phyloP scores from a whole-genome alignment of 2,113 vertebrate species.

The Seriola dumerili region DNA sequence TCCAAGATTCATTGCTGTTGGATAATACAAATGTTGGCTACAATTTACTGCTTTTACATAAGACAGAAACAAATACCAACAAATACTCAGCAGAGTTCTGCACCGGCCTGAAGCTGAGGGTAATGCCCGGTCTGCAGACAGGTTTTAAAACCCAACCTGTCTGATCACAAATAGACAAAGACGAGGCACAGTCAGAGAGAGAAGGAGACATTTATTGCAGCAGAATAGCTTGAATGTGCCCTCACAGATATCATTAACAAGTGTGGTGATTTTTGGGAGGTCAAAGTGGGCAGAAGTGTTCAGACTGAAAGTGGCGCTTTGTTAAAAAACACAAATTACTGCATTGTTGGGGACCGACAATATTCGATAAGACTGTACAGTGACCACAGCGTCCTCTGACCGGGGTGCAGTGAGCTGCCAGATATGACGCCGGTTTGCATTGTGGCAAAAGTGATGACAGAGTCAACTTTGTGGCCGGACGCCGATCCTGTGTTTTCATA shows the following conservation, averaged over 20 bases:
- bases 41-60: background rate
- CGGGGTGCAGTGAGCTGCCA: background rate
- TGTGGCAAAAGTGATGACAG: background rate
- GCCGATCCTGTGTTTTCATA: background rate
- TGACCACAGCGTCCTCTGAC: background rate
- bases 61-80: background rate
- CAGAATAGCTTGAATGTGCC: no score
- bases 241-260: background rate
- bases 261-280: background rate
- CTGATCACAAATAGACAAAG: background rate
- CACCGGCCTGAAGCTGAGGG: background rate
- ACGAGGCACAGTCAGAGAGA: background rate
- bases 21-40: conserved; percentile 6
- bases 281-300: background rate
- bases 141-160: background rate
- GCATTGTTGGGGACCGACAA: background rate
- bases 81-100: background rate
- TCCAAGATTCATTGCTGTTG: background rate
- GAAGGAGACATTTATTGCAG: background rate
- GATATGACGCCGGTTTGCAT: background rate
- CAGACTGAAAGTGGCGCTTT: background rate
- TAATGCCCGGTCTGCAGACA: background rate
- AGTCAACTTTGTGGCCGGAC: no score
- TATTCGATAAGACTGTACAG: background rate
- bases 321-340: background rate